phyloP scores from a whole-genome alignment of 1,140 invertebrate species.

The Archivesica marissinica region DNA sequence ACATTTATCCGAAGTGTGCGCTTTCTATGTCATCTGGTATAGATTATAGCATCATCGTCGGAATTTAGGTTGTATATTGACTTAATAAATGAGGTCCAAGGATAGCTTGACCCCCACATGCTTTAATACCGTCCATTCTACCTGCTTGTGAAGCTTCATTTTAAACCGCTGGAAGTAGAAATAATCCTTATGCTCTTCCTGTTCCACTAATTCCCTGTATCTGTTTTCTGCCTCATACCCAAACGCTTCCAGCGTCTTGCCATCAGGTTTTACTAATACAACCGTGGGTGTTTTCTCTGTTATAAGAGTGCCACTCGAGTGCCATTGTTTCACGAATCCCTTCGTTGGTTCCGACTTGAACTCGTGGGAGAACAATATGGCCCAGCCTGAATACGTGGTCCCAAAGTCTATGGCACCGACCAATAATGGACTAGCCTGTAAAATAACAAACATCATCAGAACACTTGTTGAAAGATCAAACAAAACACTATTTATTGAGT shows the following conservation, averaged over 20 bases:
- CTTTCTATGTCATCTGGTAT: no score
- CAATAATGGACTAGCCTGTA: no score
- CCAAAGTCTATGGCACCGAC: conserved; percentile 33
- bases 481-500: no score
- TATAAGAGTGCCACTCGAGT: background rate
- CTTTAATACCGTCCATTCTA: no score
- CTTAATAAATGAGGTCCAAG: no score
- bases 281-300: conserved; percentile 33
- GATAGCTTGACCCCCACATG: no score
- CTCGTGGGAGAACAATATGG: background rate
- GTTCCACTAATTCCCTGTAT: conserved; percentile 19
- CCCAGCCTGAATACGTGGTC: conserved; percentile 13
- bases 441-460: no score
- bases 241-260: conserved; percentile 31
- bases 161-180: conserved; percentile 41
- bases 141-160: conserved; percentile 24
- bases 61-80: no score
- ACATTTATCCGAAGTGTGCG: no score
- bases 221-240: conserved; percentile 42
- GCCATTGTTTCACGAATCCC: conserved; percentile 2
- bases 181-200: conserved; percentile 12
- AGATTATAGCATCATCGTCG: no score
- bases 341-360: background rate
- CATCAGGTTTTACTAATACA: conserved; percentile 31
- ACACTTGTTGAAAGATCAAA: no score